Percentiles rank a stretch among this genome's conserved stretches.
phyloP scores from a whole-genome alignment of 2,113 vertebrate genomes.

The Tragelaphus imberbis region DNA sequence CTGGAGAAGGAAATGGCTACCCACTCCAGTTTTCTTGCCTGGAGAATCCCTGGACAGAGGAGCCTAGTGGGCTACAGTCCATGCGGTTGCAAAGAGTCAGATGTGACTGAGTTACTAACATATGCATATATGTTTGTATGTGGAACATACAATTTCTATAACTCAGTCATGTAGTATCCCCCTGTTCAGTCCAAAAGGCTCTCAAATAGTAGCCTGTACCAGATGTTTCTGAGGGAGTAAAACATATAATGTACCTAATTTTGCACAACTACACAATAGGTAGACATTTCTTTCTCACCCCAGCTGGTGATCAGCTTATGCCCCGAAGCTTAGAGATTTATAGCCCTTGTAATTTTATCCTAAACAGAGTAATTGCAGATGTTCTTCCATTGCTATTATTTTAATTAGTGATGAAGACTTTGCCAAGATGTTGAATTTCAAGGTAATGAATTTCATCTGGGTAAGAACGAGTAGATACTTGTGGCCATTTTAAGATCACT shows the following conservation, averaged over 20 bases:
- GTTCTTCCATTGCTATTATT: slow-evolving; percentile 68
- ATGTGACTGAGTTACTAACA: neutral
- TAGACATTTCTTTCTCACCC: slow-evolving; percentile 69
- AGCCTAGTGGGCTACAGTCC: neutral
- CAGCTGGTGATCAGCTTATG: slow-evolving; percentile 72
- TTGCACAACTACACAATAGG: slow-evolving; percentile 71
- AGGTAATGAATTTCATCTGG: slow-evolving; percentile 55
- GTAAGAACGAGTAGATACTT: slow-evolving; percentile 24
- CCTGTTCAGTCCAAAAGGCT: neutral
- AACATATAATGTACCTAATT: slow-evolving; percentile 69
- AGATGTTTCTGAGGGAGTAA: slow-evolving; percentile 67
- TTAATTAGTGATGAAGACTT: slow-evolving; percentile 71
- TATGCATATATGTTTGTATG: neutral
- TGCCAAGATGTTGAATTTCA: slow-evolving; percentile 57
- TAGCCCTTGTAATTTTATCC: slow-evolving; percentile 75
- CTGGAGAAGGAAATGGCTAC: neutral
- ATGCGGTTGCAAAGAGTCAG: neutral
- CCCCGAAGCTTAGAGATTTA: slow-evolving; percentile 74
- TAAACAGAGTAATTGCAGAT: slow-evolving; percentile 68
- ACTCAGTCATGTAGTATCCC: neutral
- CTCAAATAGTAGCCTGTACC: slow-evolving; percentile 32
- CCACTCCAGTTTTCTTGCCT: neutral
- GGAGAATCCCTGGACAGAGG: neutral
- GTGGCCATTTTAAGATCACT: neutral
- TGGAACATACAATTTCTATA: neutral